Evolutionary conservation across 2,797 vertebrate species (phyloP), one percentile per base, ranked within the genome.

Genomic region (Falco biarmicus): DNA sequence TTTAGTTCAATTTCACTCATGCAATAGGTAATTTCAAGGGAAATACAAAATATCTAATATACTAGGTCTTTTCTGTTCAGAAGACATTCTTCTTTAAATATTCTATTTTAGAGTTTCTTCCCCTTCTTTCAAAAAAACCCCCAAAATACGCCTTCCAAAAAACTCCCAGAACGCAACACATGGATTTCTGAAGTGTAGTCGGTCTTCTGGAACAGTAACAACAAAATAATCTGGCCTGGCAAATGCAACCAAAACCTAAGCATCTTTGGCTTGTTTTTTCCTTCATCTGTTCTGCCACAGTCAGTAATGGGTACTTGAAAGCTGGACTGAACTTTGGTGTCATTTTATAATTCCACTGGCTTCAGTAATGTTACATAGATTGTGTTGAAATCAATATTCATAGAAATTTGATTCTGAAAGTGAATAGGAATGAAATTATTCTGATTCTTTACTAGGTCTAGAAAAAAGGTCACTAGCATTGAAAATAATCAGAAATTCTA

Each of bases 141-240:
- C 7, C 5, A 34, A 53, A 6, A 8, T 8, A 19, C 2, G 6
- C 1, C 7, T 3, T 57, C 9, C 41, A 51, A 59, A 47, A 65
- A 26, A 48, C 13, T 0, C 2, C 15, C 39, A 57, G 10, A 66
- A 5, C 4, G 59, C 22, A 64, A 45, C 5, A 51, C 5, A 26
- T 11, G 12, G 15, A 65, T 77, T 90, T 92, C 48, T 47, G 11
- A 82, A 84, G 8, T 28, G 10, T 26, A 47, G 6, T 21, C 2
- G 0, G 14, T 25, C 11, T 79, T 64, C 31, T 19, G 54, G 21
- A 54, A 28, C 11, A 65, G 31, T 6, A 76, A 12, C 18, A n/a
- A 24, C 10, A 69, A 85, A 43, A 43, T 43, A 70, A 54, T 39
- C 6, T 60, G 11, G 1, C 12, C 12, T 43, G 78, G 13, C 4